These are phyloP conservation scores for Myotis myotis DNA, from an alignment of 2,797 vertebrate species.

Conservation along the genomic window DNA sequence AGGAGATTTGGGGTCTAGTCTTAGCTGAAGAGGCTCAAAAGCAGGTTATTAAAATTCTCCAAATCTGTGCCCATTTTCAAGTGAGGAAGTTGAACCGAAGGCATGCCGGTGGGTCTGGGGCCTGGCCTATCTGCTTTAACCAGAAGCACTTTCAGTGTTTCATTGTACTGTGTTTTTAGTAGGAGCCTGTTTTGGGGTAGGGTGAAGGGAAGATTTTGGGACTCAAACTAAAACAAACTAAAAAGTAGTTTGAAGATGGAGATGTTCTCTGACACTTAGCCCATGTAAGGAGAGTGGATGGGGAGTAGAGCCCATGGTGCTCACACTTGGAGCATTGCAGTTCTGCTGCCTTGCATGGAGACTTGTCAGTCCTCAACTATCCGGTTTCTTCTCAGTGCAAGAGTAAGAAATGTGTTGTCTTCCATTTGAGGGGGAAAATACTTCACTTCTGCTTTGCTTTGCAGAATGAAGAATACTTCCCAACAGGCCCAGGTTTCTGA, in stretches of 20 bases:
- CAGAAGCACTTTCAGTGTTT: conserved; percentile 13
- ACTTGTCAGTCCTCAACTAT: not conserved
- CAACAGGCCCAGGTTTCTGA: not conserved
- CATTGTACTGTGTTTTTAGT: not conserved
- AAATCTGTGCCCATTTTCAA: conserved; percentile 19
- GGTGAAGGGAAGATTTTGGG: not conserved
- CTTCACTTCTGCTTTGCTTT: conserved; percentile 12
- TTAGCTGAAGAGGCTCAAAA: not conserved
- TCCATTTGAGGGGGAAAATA: not conserved
- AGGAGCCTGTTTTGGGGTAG: not conserved
- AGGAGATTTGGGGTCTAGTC: not conserved
- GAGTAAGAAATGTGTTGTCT: not conserved
- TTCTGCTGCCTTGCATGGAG: not conserved
- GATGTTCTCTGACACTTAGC: not conserved
- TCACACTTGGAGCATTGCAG: not conserved
- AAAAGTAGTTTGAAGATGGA: not conserved
- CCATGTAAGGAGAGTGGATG: not conserved
- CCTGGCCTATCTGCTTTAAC: not conserved
- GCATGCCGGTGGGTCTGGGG: not conserved
- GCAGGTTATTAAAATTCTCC: not conserved
- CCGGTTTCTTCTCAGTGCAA: not conserved
- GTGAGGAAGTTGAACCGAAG: not conserved
- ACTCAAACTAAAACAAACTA: not conserved
- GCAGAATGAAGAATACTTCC: not conserved
- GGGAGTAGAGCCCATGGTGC: not conserved